Base-by-base conservation (phyloP, 2,797 vertebrate species). In the Gobio occitaniae region DNA sequence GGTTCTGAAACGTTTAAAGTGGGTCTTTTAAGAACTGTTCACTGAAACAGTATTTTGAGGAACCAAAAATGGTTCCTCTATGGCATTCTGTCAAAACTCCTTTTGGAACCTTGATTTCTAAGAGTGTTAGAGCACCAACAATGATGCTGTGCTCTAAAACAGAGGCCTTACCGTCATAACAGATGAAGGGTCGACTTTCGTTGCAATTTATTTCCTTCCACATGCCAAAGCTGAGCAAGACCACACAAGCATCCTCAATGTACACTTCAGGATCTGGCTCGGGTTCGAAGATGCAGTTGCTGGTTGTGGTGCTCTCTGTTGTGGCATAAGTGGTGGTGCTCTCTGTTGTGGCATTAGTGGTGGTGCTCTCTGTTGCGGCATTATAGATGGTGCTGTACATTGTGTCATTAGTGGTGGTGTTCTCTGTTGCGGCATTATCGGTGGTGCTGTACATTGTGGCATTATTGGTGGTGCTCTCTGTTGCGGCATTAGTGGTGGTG, bases 121-220 rank as follows among this genome's bases (percentile, higher is more conserved):
- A 72, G 47, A 47, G 25, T 3, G 70, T 29, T 4, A 72, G n/a
- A 2, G n/a, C 2, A 0, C 15, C 44, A 50, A 48, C 44, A 5
- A 29, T 36, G 2, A n/a, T 4, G 4, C 61, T 80, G 6, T 38
- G 47, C 19, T 32, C 0, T 29, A 38, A 59, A 79, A 72, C 13
- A 6, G 52, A 17, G 5, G 36, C 77, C 87, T 50, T 90, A 96
- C 95, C 94, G 69, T 95, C 95, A 85, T 95, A 95, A 78, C 95
- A 96, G 77, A 96, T 90, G 83, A 83, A 96, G 41, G 93, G 88
- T 29, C 92, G 87, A 3, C 0, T 17, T 0, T 91, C 78, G 3
- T 6, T 77, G 86, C 95, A 96, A 7, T 65, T 13, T 80, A 50
- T 91, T 41, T 95, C 95, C 15, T 92, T 50, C 95, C 95, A 96